Evolutionary conservation across 2,113 vertebrate genomes (phyloP), one percentile per base, ranked within the genome.

Genomic region (Lepus timidus): DNA sequence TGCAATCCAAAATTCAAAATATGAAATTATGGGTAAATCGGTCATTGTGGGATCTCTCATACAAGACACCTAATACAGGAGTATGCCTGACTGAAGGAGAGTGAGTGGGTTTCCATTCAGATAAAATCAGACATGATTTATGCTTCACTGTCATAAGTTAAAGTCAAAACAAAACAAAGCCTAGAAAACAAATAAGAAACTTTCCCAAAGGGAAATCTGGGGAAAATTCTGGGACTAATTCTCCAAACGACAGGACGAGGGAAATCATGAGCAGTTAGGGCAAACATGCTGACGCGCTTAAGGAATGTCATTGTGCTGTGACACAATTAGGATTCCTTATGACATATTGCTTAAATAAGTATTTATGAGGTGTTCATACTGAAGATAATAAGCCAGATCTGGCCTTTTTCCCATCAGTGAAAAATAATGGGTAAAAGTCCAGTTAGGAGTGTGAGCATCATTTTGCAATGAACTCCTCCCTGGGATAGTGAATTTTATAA

Each of bases 341-440:
- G 79, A 62, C 65, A 70, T 52, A n/a, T 88, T 94, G 80, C 39
- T 96, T 90, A 96, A 68, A 86, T 75, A 58, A 52, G 79, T 93
- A 81, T 92, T 96, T 91, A 89, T 84, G 80, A 81, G 93, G 71
- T 83, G 12, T 33, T 86, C 55, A 29, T 85, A 16, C 85, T 91
- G 55, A 79, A 71, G 55, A 90, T 89, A 88, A 84, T 74, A 78
- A 96, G 75, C 52, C 86, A 91, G 51, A 91, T 93, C 80, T 94
- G 93, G 88, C 76, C 67, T 90, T 93, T 93, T 92, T 29, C 83
- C 95, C 31, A 81, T 91, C 33, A 87, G 61, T 65, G 71, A 81
- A 90, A 95, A 97, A 91, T 87, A 95, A 89, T 74, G 83, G 80
- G 76, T 92, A 84, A 94, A 96, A 95, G 62, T 58, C 88, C 82